phyloP scores from a whole-genome alignment of 2,888 invertebrate species.

The Troglohyphantes excavatus region DNA sequence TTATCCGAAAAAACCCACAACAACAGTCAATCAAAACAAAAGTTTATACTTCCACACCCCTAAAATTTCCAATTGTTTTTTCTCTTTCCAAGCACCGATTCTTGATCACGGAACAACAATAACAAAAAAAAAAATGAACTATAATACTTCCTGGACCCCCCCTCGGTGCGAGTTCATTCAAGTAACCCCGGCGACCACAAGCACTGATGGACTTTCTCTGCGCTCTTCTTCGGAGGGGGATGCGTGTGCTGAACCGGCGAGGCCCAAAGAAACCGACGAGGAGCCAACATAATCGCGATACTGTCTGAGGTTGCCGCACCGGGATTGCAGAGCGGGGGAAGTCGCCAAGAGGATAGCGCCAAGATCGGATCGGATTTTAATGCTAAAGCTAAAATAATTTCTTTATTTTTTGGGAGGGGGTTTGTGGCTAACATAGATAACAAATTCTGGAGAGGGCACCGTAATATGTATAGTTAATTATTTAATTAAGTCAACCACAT shows the following conservation, averaged over 20 bases:
- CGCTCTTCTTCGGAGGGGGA: conserved; percentile 2
- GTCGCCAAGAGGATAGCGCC: conserved; percentile 48
- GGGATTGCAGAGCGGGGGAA: neutral
- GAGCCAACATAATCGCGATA: conserved; percentile 52
- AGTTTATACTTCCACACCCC: neutral
- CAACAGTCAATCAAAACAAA: neutral
- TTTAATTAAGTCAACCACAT: too few relatives aligned
- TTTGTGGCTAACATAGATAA: neutral
- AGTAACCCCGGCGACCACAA: conserved; percentile 11
- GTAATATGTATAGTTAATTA: too few relatives aligned
- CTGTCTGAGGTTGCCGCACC: neutral
- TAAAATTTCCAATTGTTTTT: neutral
- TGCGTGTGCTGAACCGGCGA: conserved; percentile 30
- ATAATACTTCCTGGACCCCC: neutral
- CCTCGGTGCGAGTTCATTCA: neutral
- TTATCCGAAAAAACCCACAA: neutral
- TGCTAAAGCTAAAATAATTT: neutral
- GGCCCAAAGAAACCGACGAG: conserved; percentile 42
- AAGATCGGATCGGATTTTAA: conserved; percentile 4
- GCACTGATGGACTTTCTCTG: neutral
- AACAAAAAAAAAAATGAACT: conserved; percentile 34
- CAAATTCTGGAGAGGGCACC: neutral
- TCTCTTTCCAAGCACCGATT: neutral
- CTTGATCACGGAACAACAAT: neutral
- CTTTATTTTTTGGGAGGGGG: neutral